These are phyloP conservation scores for Merodon equestris DNA, from an alignment of 2,888 invertebrate genomes.

Conservation along the genomic window DNA sequence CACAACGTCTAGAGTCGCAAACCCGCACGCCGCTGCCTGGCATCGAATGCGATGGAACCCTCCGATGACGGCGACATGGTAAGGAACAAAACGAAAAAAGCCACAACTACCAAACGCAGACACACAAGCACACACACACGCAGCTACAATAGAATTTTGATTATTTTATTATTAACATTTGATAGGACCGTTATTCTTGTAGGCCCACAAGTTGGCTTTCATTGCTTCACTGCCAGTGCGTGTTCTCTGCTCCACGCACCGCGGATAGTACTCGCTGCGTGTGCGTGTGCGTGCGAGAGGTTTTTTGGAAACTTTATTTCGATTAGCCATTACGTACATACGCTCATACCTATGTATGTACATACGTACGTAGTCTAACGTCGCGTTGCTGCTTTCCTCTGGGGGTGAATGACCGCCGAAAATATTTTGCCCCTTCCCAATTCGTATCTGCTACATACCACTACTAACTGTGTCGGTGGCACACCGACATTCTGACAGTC, in stretches of 20 bases:
- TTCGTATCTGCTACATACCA: no score
- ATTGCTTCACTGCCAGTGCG: conserved; percentile 15
- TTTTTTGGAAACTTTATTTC: conserved; percentile 62
- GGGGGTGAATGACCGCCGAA: conserved; percentile 78
- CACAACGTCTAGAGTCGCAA: not conserved
- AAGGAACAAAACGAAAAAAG: not conserved
- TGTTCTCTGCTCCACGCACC: conserved; percentile 1
- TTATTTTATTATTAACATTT: conserved; percentile 19
- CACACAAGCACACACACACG: not conserved
- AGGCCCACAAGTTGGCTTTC: not conserved
- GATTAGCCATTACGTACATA: conserved; percentile 51
- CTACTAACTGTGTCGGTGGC: no score
- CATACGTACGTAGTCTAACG: no score
- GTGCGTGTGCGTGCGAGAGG: conserved; percentile 29
- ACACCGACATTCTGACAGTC: conserved; percentile 24
- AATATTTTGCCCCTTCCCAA: conserved; percentile 65
- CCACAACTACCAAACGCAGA: not conserved
- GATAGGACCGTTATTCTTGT: no score
- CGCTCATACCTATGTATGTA: no score
- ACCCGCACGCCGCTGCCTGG: not conserved
- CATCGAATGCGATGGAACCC: conserved; percentile 26
- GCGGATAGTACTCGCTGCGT: not conserved
- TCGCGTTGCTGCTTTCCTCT: conserved; percentile 35
- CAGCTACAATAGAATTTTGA: not conserved
- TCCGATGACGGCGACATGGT: not conserved